Percentiles rank a stretch among this genome's conserved stretches.
These are phyloP conservation scores for Tupaia chinensis DNA, from an alignment of 2,113 vertebrate genomes.

Conservation along the genomic window DNA sequence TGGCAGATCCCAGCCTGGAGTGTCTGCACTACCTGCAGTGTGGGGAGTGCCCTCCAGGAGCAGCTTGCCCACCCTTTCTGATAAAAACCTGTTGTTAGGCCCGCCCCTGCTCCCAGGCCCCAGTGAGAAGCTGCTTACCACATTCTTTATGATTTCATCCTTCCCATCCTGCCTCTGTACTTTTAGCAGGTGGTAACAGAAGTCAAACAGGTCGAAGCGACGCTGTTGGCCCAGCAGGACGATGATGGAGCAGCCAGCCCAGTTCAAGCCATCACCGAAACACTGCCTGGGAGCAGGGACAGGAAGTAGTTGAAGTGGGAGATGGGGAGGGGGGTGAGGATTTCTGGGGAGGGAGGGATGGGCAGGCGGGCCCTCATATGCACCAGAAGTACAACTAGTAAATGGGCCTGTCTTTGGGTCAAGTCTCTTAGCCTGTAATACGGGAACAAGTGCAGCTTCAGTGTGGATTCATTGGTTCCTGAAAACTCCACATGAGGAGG, in stretches of 20 bases:
- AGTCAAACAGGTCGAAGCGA: slow-evolving; percentile 98
- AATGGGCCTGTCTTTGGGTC: not conserved
- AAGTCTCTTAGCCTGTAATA: not conserved
- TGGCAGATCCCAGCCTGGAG: not conserved
- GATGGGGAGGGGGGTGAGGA: not conserved
- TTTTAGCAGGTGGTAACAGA: slow-evolving; percentile 99
- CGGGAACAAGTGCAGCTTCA: not conserved
- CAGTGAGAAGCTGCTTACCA: slow-evolving; percentile 88
- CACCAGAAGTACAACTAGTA: not conserved
- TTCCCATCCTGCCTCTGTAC: slow-evolving; percentile 99
- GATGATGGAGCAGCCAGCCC: slow-evolving; percentile 98
- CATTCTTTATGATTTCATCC: slow-evolving; percentile 99
- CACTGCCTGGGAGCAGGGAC: slow-evolving; percentile 91
- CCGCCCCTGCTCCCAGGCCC: not conserved
- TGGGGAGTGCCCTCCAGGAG: not conserved
- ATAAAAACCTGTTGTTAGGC: not conserved
- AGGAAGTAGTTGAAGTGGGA: not conserved
- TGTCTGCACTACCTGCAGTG: not conserved
- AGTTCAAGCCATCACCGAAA: slow-evolving; percentile 98
- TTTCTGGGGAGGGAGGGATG: too few species aligned
- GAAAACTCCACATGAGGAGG: too few species aligned
- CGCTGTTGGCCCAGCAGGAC: slow-evolving; percentile 98
- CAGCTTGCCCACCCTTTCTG: not conserved
- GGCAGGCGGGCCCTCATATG: not conserved
- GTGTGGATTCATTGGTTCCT: not conserved